Evolutionary conservation across 2,888 invertebrate genomes (phyloP), one percentile per base, ranked within the genome.

Genomic region (Pyrochroa serraticornis): DNA sequence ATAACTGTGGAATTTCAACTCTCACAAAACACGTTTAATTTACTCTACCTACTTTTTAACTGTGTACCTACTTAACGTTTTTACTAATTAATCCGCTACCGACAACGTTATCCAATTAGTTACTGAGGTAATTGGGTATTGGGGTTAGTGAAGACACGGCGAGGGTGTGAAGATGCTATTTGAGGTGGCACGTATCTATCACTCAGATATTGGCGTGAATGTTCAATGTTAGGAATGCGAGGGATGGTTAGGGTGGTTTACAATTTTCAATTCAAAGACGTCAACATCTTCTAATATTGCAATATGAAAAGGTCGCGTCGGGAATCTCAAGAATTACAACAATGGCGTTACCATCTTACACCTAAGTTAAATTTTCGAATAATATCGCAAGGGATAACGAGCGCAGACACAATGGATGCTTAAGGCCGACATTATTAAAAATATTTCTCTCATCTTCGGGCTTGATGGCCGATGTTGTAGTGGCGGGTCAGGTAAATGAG

Each of bases 251-350:
- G 75, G 76, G 76, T 72, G 76, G 77, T 76, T 77, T 76, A 77
- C 77, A 77, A 77, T 75, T 76, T 77, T 77, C 76, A 75, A 75
- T 77, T 77, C 75, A 72, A 73, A 73, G 74, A 72, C 71, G 75
- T 73, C 71, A 72, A 75, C 76, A 74, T 74, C 75, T 75, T 72
- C 73, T 68, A 74, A 76, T 77, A 77, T 77, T 74, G 76, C 76
- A 74, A 76, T 75, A 75, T 73, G 71, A 74, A 74, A 74, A 74
- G 75, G 75, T 71, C 72, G 65, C 49, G 60, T 50, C 58, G 68
- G 67, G 75, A 75, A 75, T 75, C 65, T 66, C 69, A 68, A 71
- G 75, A 75, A 75, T 73, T 72, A 73, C 71, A 71, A 71, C 71
- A 68, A 73, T 70, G 71, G 64, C 70, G 65, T 70, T 68, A 68